phyloP scores from a whole-genome alignment of 2,113 vertebrate species.

The Hylia prasina region DNA sequence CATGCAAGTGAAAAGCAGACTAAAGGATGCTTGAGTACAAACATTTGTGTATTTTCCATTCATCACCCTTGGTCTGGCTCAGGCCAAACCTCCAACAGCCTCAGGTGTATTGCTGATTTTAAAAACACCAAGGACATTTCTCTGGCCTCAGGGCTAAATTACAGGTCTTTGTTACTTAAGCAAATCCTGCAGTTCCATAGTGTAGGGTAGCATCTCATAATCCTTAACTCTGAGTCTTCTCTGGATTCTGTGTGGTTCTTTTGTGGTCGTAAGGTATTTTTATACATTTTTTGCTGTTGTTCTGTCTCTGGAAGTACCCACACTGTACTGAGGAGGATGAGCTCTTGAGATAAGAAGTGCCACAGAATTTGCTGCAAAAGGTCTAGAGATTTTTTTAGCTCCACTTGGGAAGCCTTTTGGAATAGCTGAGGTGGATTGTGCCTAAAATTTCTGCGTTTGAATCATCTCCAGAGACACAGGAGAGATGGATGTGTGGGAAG shows the following conservation, averaged over 20 bases:
- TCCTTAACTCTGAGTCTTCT: not conserved
- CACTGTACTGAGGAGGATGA: not conserved
- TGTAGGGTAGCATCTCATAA: not conserved
- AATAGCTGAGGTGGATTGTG: not conserved
- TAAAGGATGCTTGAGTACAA: not conserved
- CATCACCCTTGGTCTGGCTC: not conserved
- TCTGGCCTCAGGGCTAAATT: not conserved
- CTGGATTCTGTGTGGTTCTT: not conserved
- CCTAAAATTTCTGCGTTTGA: not conserved
- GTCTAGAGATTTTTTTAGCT: not conserved
- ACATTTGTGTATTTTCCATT: not conserved
- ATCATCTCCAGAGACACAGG: not conserved
- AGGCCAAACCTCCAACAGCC: not conserved
- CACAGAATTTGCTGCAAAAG: not conserved
- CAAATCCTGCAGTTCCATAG: rapidly evolving
- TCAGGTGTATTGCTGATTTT: not conserved
- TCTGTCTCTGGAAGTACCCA: not conserved
- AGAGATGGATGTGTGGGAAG: not conserved
- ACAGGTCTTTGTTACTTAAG: not conserved
- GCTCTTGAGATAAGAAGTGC: not conserved
- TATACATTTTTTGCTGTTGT: not conserved
- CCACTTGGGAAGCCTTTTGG: not conserved
- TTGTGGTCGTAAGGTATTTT: not conserved
- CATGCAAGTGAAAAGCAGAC: not conserved
- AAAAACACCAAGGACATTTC: not conserved